These are phyloP conservation scores for Ptychochromis oligacanthus DNA, from an alignment of 2,113 vertebrate genomes.

Conservation along the genomic window DNA sequence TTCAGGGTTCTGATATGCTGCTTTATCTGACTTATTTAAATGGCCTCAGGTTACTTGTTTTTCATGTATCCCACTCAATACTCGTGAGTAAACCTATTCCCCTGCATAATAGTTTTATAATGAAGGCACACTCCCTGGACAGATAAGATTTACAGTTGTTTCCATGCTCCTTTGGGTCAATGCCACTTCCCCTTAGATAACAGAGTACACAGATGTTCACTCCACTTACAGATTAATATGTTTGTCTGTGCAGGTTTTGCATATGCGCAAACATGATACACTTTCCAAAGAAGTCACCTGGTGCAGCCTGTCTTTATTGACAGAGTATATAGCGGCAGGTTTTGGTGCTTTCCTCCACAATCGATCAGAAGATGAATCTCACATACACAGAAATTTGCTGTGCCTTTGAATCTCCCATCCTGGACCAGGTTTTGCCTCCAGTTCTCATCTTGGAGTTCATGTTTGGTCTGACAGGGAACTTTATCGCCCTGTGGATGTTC, in stretches of 20 bases:
- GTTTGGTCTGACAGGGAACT: constrained; percentile 78
- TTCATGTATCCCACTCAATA: constrained; percentile 13
- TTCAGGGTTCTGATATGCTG: background rate
- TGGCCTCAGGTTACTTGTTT: constrained; percentile 61
- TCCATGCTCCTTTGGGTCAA: constrained; percentile 59
- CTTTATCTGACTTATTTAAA: constrained; percentile 16
- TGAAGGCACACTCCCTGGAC: constrained; percentile 44
- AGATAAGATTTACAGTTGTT: constrained; percentile 56
- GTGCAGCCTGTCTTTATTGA: constrained; percentile 20
- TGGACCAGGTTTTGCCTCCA: constrained; percentile 76
- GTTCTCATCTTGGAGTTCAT: constrained; percentile 79
- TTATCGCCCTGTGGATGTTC: constrained; percentile 80
- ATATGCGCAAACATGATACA: constrained; percentile 34
- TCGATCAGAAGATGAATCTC: constrained; percentile 46
- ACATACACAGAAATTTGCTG: constrained; percentile 60
- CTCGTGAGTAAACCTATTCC: constrained; percentile 50
- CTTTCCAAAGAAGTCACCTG: constrained; percentile 1
- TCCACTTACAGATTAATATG: constrained; percentile 17
- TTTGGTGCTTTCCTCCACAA: background rate
- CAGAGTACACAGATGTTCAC: constrained; percentile 24
- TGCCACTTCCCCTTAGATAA: constrained; percentile 53
- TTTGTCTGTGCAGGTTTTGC: constrained; percentile 47
- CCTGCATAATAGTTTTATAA: constrained; percentile 69
- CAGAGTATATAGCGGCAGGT: constrained; percentile 16
- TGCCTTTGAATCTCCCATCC: constrained; percentile 71